A percentile compares a stretch with the other conserved stretches of the same genome.
phyloP scores from a whole-genome alignment of 2,113 vertebrate genomes.

The Ploceus nigricollis region DNA sequence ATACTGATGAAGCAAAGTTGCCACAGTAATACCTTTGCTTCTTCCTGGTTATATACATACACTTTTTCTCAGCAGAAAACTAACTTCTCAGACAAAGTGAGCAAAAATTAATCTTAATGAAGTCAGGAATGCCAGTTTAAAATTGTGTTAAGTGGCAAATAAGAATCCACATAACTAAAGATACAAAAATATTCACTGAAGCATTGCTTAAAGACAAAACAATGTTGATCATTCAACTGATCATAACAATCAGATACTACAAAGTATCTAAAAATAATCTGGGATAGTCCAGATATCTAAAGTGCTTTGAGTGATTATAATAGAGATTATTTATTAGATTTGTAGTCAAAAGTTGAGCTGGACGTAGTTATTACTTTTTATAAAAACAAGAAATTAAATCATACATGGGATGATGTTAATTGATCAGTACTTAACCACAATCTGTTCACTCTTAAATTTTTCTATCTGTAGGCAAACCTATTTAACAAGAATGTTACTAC shows the following conservation, averaged over 20 bases:
- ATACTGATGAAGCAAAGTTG: constrained; percentile 75
- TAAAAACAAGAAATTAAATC: background rate
- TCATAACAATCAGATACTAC: constrained; percentile 87
- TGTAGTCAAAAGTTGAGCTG: constrained; percentile 44
- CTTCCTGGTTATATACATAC: constrained; percentile 56
- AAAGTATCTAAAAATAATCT: constrained; percentile 91
- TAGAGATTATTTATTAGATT: constrained; percentile 40
- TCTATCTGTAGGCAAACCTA: constrained; percentile 32
- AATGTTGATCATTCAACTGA: constrained; percentile 97
- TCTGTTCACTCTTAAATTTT: constrained; percentile 24
- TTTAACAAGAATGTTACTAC: constrained; percentile 15
- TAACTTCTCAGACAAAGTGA: constrained; percentile 46
- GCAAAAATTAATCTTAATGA: constrained; percentile 51
- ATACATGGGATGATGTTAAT: background rate
- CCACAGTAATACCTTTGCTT: constrained; percentile 56
- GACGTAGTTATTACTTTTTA: background rate
- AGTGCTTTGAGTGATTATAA: constrained; percentile 91
- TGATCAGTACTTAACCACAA: constrained; percentile 6
- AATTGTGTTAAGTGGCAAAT: constrained; percentile 64
- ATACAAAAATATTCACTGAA: constrained; percentile 74
- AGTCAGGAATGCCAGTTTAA: constrained; percentile 49
- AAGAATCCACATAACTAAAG: constrained; percentile 42
- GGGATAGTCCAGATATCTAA: constrained; percentile 93
- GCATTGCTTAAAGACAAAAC: constrained; percentile 73
- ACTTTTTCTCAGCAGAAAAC: constrained; percentile 32